These are phyloP conservation scores for Muntiacus muntjak DNA, from an alignment of 2,113 vertebrate species.

Conservation along the genomic window DNA sequence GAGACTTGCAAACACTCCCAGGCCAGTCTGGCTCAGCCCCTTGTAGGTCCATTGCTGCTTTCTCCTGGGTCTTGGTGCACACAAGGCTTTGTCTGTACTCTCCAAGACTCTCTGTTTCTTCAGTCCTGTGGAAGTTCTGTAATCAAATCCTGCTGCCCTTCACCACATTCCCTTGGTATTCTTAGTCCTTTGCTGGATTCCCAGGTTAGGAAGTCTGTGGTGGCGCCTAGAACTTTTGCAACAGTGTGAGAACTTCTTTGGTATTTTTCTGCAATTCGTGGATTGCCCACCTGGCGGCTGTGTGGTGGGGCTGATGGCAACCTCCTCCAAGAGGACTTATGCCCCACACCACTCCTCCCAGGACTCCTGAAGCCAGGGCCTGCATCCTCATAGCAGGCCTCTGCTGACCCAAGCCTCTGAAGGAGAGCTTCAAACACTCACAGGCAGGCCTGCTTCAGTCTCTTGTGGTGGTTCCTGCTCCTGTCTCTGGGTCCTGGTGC, in stretches of 20 bases:
- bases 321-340: not conserved
- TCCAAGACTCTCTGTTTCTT: not conserved
- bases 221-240: not conserved
- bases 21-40: not conserved
- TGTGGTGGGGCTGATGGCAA: not conserved
- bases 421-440: not conserved
- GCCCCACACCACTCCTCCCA: not conserved
- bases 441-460: not conserved
- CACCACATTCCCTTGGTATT: not conserved
- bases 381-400: not conserved
- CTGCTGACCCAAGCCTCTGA: not conserved
- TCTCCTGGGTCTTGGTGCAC: not conserved
- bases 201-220: not conserved
- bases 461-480: not conserved
- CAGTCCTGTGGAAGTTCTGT: not conserved
- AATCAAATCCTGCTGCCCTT: not conserved
- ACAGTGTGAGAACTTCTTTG: not conserved
- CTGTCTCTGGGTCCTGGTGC: not conserved
- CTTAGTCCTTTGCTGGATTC: not conserved
- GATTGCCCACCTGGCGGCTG: not conserved
- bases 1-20: not conserved
- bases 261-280: not conserved
- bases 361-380: not conserved
- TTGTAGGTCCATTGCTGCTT: not conserved
- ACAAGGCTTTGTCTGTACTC: not conserved